Conservation (phyloP, 2,888 invertebrate species). For the Halictus ligatus region DNA sequence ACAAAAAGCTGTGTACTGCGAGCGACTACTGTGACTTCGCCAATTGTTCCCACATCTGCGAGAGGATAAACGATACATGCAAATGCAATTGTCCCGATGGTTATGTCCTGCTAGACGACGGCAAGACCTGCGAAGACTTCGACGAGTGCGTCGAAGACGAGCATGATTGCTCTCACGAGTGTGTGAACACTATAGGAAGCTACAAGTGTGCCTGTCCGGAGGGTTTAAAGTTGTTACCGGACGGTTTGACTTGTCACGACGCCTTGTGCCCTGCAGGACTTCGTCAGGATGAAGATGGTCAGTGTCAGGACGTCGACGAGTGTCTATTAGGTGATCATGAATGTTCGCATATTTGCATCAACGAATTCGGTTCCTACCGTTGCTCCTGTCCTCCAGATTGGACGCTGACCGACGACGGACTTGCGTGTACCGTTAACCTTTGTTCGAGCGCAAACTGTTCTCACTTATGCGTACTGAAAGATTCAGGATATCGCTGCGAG, state of each 20-base stretch:
- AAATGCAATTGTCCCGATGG: constrained; percentile 85
- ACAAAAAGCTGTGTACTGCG: constrained; percentile 65
- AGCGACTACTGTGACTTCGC: constrained; percentile 67
- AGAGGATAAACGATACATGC: constrained; percentile 85
- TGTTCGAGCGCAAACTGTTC: constrained; percentile 77
- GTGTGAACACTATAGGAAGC: constrained; percentile 78
- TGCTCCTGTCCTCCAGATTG: constrained; percentile 87
- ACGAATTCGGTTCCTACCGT: constrained; percentile 86
- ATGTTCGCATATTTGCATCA: constrained; percentile 85
- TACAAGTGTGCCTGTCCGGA: constrained; percentile 81
- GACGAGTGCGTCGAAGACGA: constrained; percentile 82
- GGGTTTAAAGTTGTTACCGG: constrained; percentile 75
- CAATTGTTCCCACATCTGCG: constrained; percentile 84
- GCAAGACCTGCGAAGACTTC: constrained; percentile 80
- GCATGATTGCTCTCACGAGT: constrained; percentile 84
- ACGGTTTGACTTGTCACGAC: constrained; percentile 82
- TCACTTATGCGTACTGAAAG: constrained; percentile 73
- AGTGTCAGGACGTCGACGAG: constrained; percentile 76
- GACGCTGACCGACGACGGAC: constrained; percentile 82
- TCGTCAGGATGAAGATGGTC: constrained; percentile 69
- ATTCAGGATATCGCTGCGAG: constrained; percentile 81
- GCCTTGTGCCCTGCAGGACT: constrained; percentile 68
- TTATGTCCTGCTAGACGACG: constrained; percentile 83
- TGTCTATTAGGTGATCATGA: constrained; percentile 83
- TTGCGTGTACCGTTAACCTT: constrained; percentile 68